phyloP scores from a whole-genome alignment of 1,140 invertebrate species.

The Cyclina sinensis region DNA sequence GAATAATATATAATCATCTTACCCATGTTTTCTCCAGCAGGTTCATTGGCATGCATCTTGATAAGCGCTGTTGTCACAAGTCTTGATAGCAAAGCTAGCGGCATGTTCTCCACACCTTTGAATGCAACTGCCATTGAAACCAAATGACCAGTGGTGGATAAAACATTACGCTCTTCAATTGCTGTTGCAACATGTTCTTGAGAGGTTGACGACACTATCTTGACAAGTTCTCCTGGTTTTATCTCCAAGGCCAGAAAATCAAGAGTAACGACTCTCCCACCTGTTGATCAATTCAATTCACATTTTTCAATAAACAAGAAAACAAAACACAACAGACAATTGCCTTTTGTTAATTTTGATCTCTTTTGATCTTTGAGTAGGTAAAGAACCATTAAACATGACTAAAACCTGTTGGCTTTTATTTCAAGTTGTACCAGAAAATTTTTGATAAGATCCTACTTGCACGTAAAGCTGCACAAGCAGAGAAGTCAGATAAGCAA shows the following conservation, averaged over 20 bases:
- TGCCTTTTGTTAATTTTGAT: no score
- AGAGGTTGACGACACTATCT: constrained; percentile 76
- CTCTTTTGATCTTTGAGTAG: no score
- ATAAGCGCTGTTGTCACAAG: constrained; percentile 79
- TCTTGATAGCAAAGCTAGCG: constrained; percentile 81
- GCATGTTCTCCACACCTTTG: constrained; percentile 80
- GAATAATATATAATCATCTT: neutral
- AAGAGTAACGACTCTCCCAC: constrained; percentile 76
- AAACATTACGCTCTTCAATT: constrained; percentile 66
- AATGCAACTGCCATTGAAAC: constrained; percentile 82
- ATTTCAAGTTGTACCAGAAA: no score
- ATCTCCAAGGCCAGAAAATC: constrained; percentile 83
- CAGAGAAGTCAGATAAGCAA: no score
- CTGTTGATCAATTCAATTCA: constrained; percentile 54
- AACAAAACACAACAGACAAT: no score
- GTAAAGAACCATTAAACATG: no score
- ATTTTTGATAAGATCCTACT: no score
- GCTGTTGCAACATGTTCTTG: constrained; percentile 76
- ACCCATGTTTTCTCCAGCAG: neutral
- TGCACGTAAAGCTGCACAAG: no score
- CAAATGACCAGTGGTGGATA: constrained; percentile 79
- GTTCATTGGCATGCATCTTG: constrained; percentile 72
- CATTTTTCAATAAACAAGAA: no score
- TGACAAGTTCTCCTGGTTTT: constrained; percentile 81
- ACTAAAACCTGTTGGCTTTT: no score